Percentiles rank a stretch among this genome's conserved stretches.
Evolutionary conservation across 2,888 invertebrate species (phyloP).

Genomic region (Biston betularia): DNA sequence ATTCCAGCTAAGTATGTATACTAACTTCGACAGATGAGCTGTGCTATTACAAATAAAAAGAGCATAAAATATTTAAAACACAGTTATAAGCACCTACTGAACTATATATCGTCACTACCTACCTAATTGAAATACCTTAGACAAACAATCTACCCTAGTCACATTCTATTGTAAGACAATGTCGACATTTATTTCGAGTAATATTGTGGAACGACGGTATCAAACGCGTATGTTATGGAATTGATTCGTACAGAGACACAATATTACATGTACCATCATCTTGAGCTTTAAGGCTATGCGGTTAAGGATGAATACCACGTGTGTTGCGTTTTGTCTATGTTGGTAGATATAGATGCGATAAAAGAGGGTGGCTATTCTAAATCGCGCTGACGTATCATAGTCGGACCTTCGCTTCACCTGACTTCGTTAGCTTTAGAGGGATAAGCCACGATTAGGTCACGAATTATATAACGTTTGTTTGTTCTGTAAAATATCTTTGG

Average conservation of each 20-base stretch:
- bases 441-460: slow-evolving; percentile 46
- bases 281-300: slow-evolving; percentile 21
- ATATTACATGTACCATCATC: slow-evolving; percentile 52
- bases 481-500: no score
- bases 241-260: slow-evolving; percentile 67
- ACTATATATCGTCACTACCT: background rate
- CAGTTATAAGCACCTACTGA: no score
- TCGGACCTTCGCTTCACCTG: slow-evolving; percentile 78
- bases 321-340: slow-evolving; percentile 10
- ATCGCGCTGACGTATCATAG: slow-evolving; percentile 82
- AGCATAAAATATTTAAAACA: no score
- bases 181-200: slow-evolving; percentile 57
- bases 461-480: background rate
- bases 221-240: slow-evolving; percentile 77
- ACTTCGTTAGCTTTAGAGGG: slow-evolving; percentile 64
- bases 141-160: slow-evolving; percentile 15
- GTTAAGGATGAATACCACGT: slow-evolving; percentile 41
- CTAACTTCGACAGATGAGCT: no score
- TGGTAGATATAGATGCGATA: slow-evolving; percentile 58
- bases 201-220: slow-evolving; percentile 69
- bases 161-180: slow-evolving; percentile 47
- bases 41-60: no score
- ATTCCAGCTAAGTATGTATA: no score
- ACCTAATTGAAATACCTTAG: background rate
- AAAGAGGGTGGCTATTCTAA: slow-evolving; percentile 80